Evolutionary conservation across 2,888 invertebrate species (phyloP).

Genomic region (Yponomeuta malinellus): DNA sequence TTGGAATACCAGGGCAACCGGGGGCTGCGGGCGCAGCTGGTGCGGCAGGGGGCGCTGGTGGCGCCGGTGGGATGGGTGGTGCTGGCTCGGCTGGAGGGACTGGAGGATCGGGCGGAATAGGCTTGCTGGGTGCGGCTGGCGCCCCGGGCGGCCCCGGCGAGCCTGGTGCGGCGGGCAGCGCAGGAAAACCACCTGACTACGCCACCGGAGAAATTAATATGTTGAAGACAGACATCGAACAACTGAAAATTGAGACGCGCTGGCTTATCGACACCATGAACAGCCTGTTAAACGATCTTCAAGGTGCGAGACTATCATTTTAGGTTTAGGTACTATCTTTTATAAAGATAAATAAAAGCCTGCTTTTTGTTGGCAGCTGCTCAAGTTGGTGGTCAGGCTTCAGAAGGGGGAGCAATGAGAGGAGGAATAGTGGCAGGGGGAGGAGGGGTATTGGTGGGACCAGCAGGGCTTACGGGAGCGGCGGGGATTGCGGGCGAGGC

Average conservation of each 20-base stretch:
- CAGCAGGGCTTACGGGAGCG: neutral
- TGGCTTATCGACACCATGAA: neutral
- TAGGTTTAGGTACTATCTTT: too few species aligned
- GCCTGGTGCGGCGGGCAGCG: neutral
- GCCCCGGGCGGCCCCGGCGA: neutral
- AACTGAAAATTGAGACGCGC: neutral
- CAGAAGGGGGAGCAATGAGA: neutral
- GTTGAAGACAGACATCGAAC: neutral
- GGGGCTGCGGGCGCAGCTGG: neutral
- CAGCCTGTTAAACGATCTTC: neutral
- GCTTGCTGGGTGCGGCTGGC: neutral
- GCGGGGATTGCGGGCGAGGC: too few species aligned
- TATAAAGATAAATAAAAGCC: too few species aligned
- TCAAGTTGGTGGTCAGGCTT: neutral
- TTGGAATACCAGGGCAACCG: neutral
- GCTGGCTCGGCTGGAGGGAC: neutral
- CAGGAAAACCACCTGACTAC: neutral
- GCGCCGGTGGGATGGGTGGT: neutral
- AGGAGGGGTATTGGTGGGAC: neutral
- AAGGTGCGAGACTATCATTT: neutral
- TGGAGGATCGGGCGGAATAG: neutral
- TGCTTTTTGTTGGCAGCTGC: neutral
- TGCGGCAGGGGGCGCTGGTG: neutral
- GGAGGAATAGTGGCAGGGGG: neutral
- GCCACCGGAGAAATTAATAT: neutral